Percentiles rank a stretch among this genome's conserved stretches.
phyloP scores from a whole-genome alignment of 2,888 invertebrate genomes.

The Candidula unifasciata region DNA sequence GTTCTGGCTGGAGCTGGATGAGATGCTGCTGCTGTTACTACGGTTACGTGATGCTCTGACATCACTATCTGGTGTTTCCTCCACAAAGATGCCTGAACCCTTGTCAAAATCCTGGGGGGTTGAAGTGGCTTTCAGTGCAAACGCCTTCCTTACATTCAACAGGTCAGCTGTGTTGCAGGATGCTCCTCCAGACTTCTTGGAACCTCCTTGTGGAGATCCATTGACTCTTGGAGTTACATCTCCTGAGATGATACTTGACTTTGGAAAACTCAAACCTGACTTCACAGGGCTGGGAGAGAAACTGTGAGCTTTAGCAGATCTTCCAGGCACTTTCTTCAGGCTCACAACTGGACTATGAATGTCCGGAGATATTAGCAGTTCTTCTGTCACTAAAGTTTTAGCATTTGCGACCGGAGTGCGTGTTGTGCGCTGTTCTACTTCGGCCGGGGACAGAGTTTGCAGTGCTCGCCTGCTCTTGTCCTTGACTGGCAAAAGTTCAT shows the following conservation, averaged over 20 bases:
- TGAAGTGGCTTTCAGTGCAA: constrained; percentile 1
- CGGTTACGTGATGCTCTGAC: neutral
- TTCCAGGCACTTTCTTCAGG: constrained; percentile 24
- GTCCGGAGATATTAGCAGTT: constrained; percentile 65
- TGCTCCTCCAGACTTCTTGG: too few relatives aligned
- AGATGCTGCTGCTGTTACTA: neutral
- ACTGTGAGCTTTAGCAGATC: neutral
- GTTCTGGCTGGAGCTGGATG: neutral
- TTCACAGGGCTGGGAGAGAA: neutral
- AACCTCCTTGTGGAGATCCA: neutral
- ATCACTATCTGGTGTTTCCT: constrained; percentile 1
- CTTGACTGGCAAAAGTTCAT: neutral
- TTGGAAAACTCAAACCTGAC: neutral
- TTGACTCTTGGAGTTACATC: neutral
- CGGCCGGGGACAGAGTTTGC: constrained; percentile 25
- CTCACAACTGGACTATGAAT: constrained; percentile 60
- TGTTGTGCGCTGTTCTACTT: constrained; percentile 33
- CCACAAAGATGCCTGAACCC: neutral
- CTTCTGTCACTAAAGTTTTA: constrained; percentile 56
- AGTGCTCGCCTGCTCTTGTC: neutral
- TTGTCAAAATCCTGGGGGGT: constrained; percentile 2
- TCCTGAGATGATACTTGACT: neutral
- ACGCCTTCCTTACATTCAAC: neutral
- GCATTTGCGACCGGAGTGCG: neutral
- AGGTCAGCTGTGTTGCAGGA: neutral